These are phyloP conservation scores for Drosophila sp. DNA, from an alignment of 1,140 invertebrate species.

Conservation along the genomic window DNA sequence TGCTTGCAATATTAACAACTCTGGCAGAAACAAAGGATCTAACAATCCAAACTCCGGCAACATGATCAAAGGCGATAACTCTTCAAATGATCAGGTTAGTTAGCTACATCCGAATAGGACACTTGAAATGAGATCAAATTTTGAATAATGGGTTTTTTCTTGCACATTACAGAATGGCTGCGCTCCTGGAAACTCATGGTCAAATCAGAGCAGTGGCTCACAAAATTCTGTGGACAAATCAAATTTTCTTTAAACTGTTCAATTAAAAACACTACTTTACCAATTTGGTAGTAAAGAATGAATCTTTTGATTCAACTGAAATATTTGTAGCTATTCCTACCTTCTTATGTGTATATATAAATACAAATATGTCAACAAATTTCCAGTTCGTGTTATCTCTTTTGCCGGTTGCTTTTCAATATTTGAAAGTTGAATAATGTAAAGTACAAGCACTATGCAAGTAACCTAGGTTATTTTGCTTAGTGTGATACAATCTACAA, in stretches of 20 bases:
- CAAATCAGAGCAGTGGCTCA: constrained; percentile 75
- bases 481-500: no score
- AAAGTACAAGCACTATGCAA: no score
- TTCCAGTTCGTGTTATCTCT: no score
- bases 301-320: constrained; percentile 59
- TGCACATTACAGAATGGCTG: constrained; percentile 58
- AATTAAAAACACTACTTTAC: constrained; percentile 37
- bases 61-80: constrained; percentile 66
- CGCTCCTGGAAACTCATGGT: constrained; percentile 61
- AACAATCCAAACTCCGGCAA: constrained; percentile 62
- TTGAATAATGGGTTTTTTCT: not conserved
- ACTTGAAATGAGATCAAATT: not conserved
- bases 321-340: constrained; percentile 56
- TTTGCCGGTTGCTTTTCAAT: no score
- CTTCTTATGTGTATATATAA: constrained; percentile 54
- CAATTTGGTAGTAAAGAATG: constrained; percentile 45
- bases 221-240: constrained; percentile 73
- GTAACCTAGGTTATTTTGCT: no score
- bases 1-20: constrained; percentile 59
- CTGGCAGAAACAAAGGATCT: constrained; percentile 62
- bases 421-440: not conserved
- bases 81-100: constrained; percentile 70
- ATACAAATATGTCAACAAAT: constrained; percentile 30
- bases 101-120: not conserved
- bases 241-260: constrained; percentile 67